These are phyloP conservation scores for Equus quagga DNA, from an alignment of 2,113 vertebrate species.

Conservation along the genomic window DNA sequence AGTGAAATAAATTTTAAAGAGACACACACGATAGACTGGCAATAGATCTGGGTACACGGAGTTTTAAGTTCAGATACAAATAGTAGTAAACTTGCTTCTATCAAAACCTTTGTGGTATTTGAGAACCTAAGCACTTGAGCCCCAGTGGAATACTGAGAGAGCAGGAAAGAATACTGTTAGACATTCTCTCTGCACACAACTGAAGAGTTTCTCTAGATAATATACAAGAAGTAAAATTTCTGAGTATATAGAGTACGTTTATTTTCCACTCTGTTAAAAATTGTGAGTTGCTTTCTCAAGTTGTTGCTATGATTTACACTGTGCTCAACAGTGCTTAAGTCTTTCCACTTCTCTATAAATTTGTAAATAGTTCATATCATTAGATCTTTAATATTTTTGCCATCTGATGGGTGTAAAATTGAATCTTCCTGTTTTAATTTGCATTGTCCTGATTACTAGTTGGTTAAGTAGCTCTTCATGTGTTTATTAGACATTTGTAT, in stretches of 20 bases:
- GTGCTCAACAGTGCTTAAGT: background rate
- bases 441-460: background rate
- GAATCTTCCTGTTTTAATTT: background rate
- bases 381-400: background rate
- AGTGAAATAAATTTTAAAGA: background rate
- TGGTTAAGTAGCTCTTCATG: background rate
- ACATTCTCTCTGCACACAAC: background rate
- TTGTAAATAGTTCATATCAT: background rate
- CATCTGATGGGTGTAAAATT: background rate
- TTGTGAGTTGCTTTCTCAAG: background rate
- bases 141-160: background rate
- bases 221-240: background rate
- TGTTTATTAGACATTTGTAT: background rate
- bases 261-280: background rate
- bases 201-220: background rate
- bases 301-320: background rate
- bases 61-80: background rate
- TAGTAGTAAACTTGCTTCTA: background rate
- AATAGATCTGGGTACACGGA: background rate
- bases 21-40: background rate
- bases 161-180: background rate
- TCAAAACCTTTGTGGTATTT: background rate
- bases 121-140: background rate
- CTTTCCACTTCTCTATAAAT: background rate
- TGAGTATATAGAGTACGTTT: background rate